Base-by-base conservation (phyloP, 2,113 vertebrate species). In the Tyto alba region DNA sequence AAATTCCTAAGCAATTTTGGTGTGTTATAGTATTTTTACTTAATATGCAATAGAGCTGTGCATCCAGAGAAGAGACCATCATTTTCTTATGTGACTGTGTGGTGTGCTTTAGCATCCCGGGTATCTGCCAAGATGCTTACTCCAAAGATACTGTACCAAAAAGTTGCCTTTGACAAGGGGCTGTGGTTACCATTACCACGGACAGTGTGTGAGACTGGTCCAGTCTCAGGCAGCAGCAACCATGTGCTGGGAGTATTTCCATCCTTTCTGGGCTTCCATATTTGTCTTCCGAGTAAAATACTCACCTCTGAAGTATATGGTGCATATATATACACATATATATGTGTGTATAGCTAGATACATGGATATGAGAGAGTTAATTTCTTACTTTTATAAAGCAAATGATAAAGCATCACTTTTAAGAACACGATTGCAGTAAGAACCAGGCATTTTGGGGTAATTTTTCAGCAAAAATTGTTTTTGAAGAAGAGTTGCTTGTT, bases 301-400 rank as follows among this genome's bases (percentile, higher is more conserved):
- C 45, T 95, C 38, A 48, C 60, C 34, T 94, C 80, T 95, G 80
- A 92, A 95, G 75, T 36, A 82, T 0, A 3, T 41, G 66, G 73
- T 96, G 81, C 62, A 43, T 88, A 48, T 34, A 48, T 45, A 75
- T 26, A 88, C n/a, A 48, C 68, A 25, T 30, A 48, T 18, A 56
- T 41, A 45, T 30, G n/a, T 30, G n/a, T 48, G 48, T 52, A 14
- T 55, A 90, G 82, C 13, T 91, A 82, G 52, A 11, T 45, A 69
- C 71, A 50, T 38, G 69, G 81, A 41, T 89, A 50, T 25, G 56
- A 83, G 60, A 89, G 59, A 77, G 91, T 93, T 93, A 63, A 71
- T 96, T 94, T 97, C 87, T 76, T 96, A 92, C 91, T 97, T 96
- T 96, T 95, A 80, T 95, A 97, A 91, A 85, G 45, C 62, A 72